Percentiles rank a stretch among this genome's conserved stretches.
Conservation (phyloP, 2,797 vertebrate genomes). For the Trichosurus vulpecula region DNA sequence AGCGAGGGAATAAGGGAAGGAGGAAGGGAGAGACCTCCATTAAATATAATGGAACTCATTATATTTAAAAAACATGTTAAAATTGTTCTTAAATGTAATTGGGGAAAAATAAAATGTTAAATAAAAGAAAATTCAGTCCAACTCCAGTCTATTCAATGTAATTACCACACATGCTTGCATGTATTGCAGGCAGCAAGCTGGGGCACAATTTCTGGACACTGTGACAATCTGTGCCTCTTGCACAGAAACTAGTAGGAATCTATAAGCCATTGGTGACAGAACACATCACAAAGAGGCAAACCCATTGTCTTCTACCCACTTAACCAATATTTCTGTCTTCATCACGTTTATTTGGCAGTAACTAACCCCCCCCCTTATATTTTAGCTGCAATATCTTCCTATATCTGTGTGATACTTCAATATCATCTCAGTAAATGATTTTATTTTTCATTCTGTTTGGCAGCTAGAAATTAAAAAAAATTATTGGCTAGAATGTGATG, state of each 20-base stretch:
- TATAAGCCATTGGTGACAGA: not conserved
- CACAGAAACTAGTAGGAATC: not conserved
- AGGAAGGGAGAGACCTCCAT: no score
- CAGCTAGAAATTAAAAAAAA: constrained; percentile 28
- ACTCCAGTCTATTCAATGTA: not conserved
- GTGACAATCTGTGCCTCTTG: not conserved
- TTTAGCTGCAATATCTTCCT: not conserved
- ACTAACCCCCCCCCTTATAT: not conserved
- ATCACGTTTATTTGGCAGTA: not conserved
- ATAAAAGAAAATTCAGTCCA: not conserved
- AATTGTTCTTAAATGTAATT: no score
- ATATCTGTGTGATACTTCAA: not conserved
- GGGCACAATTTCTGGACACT: not conserved
- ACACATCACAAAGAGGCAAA: not conserved
- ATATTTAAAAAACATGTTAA: no score
- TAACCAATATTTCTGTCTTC: not conserved
- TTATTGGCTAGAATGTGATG: not conserved
- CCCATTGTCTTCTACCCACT: not conserved
- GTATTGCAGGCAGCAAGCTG: not conserved
- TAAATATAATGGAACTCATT: no score
- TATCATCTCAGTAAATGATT: not conserved
- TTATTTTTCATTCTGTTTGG: constrained; percentile 15
- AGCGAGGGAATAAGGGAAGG: no score
- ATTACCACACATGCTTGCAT: not conserved
- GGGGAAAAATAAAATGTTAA: no score